Conservation (phyloP, 2,888 invertebrate genomes). For the Xylota sylvarum region DNA sequence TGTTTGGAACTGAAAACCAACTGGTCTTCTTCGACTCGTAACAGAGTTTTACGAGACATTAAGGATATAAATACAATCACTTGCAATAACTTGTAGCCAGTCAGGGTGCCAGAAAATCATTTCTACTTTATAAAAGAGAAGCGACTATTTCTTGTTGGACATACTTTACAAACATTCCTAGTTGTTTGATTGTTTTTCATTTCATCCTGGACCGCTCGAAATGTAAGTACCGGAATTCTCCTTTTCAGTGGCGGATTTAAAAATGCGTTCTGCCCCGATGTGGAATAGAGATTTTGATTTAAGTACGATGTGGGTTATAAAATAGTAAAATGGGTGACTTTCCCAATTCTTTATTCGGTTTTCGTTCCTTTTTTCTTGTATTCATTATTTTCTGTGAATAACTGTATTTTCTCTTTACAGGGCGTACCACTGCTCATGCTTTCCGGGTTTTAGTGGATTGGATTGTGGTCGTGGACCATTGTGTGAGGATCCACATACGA, state of each 20-base stretch:
- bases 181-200: neutral
- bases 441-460: constrained; percentile 90
- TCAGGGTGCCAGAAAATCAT: too few relatives aligned
- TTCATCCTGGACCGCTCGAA: neutral
- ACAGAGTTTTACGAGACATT: too few relatives aligned
- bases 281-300: constrained; percentile 37
- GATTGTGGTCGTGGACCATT: constrained; percentile 93
- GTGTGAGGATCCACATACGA: constrained; percentile 88
- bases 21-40: too few relatives aligned
- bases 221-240: neutral
- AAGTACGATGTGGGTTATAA: constrained; percentile 26
- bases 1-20: too few relatives aligned
- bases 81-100: too few relatives aligned
- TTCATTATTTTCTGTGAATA: constrained; percentile 21
- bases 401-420: constrained; percentile 84
- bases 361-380: constrained; percentile 3
- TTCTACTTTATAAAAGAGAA: too few relatives aligned
- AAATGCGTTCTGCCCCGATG: constrained; percentile 15
- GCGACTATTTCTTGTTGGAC: neutral
- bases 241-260: constrained; percentile 21
- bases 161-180: constrained; percentile 8
- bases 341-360: constrained; percentile 32
- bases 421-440: constrained; percentile 92
- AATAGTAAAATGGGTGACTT: constrained; percentile 42
- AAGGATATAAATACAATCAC: too few relatives aligned